Conservation (phyloP, 2,113 vertebrate genomes). For the Tyto alba region DNA sequence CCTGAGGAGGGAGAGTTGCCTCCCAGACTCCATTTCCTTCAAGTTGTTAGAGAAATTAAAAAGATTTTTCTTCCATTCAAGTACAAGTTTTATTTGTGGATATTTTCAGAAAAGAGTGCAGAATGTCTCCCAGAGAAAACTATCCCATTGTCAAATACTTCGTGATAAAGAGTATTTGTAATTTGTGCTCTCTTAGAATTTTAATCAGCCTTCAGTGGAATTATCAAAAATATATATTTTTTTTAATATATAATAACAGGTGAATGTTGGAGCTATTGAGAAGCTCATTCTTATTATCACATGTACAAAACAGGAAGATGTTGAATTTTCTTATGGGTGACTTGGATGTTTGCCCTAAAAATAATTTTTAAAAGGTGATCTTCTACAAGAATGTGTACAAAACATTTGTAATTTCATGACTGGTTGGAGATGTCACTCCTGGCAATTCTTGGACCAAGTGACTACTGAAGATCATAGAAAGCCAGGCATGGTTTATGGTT, state of each 20-base stretch:
- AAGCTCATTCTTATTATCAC: not conserved
- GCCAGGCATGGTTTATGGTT: not conserved
- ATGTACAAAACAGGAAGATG: not conserved
- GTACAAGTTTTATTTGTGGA: not conserved
- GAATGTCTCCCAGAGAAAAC: not conserved
- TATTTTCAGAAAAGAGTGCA: not conserved
- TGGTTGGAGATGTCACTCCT: not conserved
- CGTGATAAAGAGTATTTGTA: not conserved
- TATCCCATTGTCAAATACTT: not conserved
- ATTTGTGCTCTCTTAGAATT: not conserved
- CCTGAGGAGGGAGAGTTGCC: fast-evolving
- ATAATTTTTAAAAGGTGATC: not conserved
- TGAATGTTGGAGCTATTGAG: not conserved
- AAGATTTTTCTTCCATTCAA: not conserved
- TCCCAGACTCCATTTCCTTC: not conserved
- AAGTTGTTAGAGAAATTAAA: not conserved
- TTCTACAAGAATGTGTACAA: not conserved
- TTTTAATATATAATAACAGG: not conserved
- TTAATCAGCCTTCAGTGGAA: not conserved
- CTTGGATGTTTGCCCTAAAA: not conserved
- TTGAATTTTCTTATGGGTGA: not conserved
- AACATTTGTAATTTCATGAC: not conserved
- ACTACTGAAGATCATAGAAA: not conserved
- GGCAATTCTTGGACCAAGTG: not conserved
- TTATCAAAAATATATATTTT: not conserved